A percentile compares a stretch with the other conserved stretches of the same genome.
These are phyloP conservation scores for Neosalanx taihuensis DNA, from an alignment of 2,797 vertebrate species.

Conservation along the genomic window DNA sequence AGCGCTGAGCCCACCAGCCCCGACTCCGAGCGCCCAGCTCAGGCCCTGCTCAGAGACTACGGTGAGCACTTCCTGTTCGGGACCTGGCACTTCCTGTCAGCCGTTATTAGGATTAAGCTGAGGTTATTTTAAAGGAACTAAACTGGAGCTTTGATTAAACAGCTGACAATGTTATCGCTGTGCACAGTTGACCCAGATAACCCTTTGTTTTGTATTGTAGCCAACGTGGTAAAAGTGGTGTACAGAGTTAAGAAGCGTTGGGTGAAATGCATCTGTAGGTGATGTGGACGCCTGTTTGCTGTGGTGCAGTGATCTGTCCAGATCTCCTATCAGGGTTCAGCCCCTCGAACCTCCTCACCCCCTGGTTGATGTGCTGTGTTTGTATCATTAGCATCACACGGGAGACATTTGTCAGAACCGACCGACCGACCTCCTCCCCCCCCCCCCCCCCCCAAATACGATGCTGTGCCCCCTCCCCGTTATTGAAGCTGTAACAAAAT, in stretches of 20 bases:
- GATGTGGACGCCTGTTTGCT: slow-evolving; percentile 41
- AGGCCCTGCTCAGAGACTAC: slow-evolving; percentile 89
- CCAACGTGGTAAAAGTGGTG: slow-evolving; percentile 70
- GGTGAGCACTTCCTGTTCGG: slow-evolving; percentile 64
- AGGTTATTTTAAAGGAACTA: background rate
- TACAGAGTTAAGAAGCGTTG: slow-evolving; percentile 69
- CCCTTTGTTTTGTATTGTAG: slow-evolving; percentile 50
- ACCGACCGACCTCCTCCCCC: too few relatives aligned
- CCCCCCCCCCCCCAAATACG: too few relatives aligned
- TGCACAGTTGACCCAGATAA: slow-evolving; percentile 20
- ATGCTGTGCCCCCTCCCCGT: too few relatives aligned
- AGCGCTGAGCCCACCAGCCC: slow-evolving; percentile 89
- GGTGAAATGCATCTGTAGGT: slow-evolving; percentile 73
- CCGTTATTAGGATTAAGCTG: background rate
- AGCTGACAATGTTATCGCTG: background rate
- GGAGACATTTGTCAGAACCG: too few relatives aligned
- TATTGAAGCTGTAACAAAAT: too few relatives aligned
- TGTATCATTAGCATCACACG: background rate
- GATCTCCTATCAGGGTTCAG: background rate
- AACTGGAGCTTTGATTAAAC: background rate
- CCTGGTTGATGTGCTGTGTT: background rate
- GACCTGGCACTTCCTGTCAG: too few relatives aligned
- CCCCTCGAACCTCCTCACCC: background rate
- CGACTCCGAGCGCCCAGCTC: slow-evolving; percentile 87
- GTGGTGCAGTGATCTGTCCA: slow-evolving; percentile 50